phyloP scores from a whole-genome alignment of 2,113 vertebrate genomes.

The Mohoua ochrocephala region DNA sequence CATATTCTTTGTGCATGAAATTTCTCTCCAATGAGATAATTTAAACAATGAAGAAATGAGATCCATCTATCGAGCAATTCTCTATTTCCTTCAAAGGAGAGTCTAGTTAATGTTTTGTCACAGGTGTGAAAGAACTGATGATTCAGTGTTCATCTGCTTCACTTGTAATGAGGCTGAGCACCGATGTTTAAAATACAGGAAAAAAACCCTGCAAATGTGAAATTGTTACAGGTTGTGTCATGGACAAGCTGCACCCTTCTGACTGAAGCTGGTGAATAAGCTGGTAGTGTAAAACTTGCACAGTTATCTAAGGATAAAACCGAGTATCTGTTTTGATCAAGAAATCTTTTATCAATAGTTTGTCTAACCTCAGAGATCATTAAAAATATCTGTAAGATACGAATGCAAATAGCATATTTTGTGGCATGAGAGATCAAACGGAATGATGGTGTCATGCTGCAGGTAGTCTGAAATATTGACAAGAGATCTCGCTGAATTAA shows the following conservation, averaged over 20 bases:
- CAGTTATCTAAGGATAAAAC: background rate
- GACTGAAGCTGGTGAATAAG: background rate
- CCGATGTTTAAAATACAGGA: background rate
- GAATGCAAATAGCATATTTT: background rate
- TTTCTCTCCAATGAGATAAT: conserved; percentile 27
- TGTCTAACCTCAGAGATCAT: background rate
- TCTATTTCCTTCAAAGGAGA: background rate
- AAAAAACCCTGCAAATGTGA: background rate
- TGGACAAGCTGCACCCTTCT: background rate
- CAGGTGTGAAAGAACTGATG: background rate
- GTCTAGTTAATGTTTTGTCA: background rate
- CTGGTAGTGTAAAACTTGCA: background rate
- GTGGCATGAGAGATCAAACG: background rate
- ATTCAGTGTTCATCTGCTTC: background rate
- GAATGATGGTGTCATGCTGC: background rate
- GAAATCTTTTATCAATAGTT: background rate
- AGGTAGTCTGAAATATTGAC: background rate
- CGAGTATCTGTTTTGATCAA: background rate
- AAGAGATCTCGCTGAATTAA: background rate
- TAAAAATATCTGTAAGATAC: conserved; percentile 12
- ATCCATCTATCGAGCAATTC: background rate
- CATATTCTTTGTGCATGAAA: background rate
- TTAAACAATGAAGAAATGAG: conserved; percentile 34
- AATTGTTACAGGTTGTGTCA: background rate
- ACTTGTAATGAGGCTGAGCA: background rate